Evolutionary conservation across 2,797 vertebrate species (phyloP).

Genomic region (Picus viridis): DNA sequence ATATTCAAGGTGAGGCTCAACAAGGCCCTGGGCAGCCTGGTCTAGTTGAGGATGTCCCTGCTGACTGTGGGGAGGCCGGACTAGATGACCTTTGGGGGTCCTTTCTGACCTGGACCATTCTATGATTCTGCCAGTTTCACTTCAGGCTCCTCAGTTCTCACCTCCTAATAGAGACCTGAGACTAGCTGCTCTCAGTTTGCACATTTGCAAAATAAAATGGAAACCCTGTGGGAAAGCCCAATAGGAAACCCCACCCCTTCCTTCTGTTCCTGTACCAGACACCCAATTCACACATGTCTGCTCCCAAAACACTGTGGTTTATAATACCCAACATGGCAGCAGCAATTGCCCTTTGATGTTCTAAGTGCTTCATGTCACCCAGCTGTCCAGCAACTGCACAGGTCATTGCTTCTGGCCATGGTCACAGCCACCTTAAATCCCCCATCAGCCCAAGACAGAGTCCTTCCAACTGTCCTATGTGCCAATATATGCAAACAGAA

Average conservation of each 20-base stretch:
- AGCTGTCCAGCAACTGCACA: not conserved
- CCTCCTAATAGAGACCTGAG: not conserved
- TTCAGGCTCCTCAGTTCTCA: not conserved
- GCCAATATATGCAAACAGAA: not conserved
- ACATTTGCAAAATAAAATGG: not conserved
- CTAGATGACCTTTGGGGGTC: no score
- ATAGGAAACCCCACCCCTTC: not conserved
- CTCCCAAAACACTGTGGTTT: not conserved
- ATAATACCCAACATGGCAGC: not conserved
- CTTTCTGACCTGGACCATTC: no score
- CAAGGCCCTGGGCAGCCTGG: no score
- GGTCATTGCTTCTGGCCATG: not conserved
- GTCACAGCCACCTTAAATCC: not conserved
- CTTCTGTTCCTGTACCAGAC: not conserved
- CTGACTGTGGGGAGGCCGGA: no score
- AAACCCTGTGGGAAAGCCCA: not conserved
- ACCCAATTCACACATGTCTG: accelerated
- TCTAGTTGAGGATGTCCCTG: no score
- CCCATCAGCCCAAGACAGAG: not conserved
- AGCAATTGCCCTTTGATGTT: not conserved
- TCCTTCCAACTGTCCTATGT: accelerated
- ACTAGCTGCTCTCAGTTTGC: not conserved
- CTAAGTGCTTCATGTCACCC: not conserved
- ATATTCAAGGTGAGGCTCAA: no score
- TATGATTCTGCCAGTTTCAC: not conserved